Percentiles rank a stretch among this genome's conserved stretches.
Conservation (phyloP, 1,140 invertebrate species). For the Dufourea novaeangliae region DNA sequence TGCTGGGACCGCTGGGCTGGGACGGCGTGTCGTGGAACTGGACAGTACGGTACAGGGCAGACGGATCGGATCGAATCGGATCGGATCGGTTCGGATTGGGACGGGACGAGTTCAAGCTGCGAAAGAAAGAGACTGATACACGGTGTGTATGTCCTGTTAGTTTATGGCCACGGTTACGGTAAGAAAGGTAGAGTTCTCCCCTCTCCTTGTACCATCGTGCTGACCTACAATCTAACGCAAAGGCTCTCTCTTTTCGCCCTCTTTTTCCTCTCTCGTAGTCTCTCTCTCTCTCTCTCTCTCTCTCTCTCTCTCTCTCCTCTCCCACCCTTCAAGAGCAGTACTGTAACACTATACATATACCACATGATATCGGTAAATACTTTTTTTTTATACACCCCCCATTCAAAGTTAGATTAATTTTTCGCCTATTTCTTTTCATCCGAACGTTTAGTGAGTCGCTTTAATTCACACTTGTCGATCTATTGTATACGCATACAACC, state of each 20-base stretch:
- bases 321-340: too few species aligned
- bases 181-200: conserved; percentile 72
- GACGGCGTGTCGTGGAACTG: not conserved
- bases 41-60: too few species aligned
- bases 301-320: not conserved
- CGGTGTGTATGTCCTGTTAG: conserved; percentile 78
- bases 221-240: conserved; percentile 75
- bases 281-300: not conserved
- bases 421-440: too few species aligned
- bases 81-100: not conserved
- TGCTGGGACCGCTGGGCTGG: too few species aligned
- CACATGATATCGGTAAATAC: too few species aligned
- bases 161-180: conserved; percentile 68
- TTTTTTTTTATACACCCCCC: too few species aligned
- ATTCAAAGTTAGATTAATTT: too few species aligned
- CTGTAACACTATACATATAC: too few species aligned
- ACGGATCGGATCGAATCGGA: not conserved
- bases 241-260: conserved; percentile 49
- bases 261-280: conserved; percentile 14
- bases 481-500: too few species aligned
- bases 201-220: conserved; percentile 49
- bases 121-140: conserved; percentile 76
- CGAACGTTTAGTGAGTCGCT: too few species aligned
- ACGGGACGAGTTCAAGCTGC: conserved; percentile 69
- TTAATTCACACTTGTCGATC: too few species aligned